phyloP scores from a whole-genome alignment of 2,888 invertebrate species.

The Epistrophe grossulariae region DNA sequence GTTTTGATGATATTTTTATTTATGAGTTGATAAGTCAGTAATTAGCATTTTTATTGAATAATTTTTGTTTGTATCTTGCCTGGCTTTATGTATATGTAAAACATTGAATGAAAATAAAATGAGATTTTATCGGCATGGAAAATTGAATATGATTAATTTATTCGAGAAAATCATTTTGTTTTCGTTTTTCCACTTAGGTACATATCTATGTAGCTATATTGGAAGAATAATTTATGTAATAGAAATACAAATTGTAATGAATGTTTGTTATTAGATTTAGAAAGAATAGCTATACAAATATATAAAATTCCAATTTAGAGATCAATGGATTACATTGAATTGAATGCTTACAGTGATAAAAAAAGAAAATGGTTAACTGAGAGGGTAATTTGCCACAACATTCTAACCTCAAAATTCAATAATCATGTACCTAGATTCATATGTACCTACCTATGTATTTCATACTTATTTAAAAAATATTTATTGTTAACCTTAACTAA shows the following conservation, averaged over 20 bases:
- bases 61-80: conserved; percentile 14
- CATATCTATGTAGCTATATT: neutral
- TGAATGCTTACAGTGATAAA: no score
- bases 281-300: no score
- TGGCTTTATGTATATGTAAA: neutral
- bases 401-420: no score
- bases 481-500: no score
- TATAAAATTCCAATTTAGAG: no score
- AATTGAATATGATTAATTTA: conserved; percentile 17
- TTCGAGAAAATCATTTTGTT: neutral
- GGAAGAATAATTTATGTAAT: neutral
- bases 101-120: neutral
- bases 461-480: no score
- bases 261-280: neutral
- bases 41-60: conserved; percentile 70
- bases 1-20: conserved; percentile 57
- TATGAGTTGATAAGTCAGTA: conserved; percentile 59
- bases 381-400: no score
- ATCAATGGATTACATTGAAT: no score
- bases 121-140: neutral
- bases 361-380: no score
- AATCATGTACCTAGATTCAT: no score
- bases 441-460: no score
- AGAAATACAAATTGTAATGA: neutral
- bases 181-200: neutral